A percentile compares a stretch with the other conserved stretches of the same genome.
Conservation (phyloP, 30 jellyfish, hydroid and myxozoan species). For the Pseudorhiza aurosa region DNA sequence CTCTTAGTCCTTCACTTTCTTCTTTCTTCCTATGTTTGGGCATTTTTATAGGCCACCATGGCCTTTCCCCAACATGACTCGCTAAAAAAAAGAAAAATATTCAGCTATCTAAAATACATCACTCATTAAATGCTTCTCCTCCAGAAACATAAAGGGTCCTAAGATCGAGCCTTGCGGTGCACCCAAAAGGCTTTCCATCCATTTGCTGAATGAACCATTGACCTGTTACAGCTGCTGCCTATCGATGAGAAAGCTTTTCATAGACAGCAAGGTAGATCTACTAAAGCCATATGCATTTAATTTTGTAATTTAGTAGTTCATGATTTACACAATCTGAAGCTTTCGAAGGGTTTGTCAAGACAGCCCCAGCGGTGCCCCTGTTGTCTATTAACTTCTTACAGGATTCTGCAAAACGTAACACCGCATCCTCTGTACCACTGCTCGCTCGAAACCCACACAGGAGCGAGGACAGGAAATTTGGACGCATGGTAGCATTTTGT, state of each 20-base stretch:
- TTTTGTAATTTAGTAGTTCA: slow-evolving; percentile 37
- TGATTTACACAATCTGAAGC: slow-evolving; percentile 52
- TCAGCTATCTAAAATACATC: too few relatives aligned
- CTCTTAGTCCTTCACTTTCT: too few relatives aligned
- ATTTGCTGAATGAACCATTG: slow-evolving; percentile 45
- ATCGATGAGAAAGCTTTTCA: slow-evolving; percentile 2
- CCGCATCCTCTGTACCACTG: slow-evolving; percentile 46
- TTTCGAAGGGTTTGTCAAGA: slow-evolving; percentile 42
- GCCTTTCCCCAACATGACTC: too few relatives aligned
- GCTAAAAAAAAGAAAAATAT: too few relatives aligned
- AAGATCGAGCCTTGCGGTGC: slow-evolving; percentile 60
- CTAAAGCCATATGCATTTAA: slow-evolving; percentile 45
- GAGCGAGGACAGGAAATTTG: slow-evolving; percentile 37
- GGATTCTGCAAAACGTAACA: not conserved
- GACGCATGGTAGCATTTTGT: slow-evolving; percentile 20
- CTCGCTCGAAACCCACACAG: slow-evolving; percentile 60
- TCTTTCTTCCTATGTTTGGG: too few relatives aligned
- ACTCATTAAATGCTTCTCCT: too few relatives aligned
- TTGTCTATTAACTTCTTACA: slow-evolving; percentile 23
- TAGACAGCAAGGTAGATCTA: slow-evolving; percentile 39
- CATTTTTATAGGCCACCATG: too few relatives aligned
- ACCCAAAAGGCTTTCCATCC: too few relatives aligned
- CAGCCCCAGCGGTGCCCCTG: slow-evolving; percentile 45
- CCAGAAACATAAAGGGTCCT: slow-evolving; percentile 52
- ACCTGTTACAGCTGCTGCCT: slow-evolving; percentile 38